Base-by-base conservation (phyloP, 1,140 invertebrate genomes). In the Drosophila kepulauana region DNA sequence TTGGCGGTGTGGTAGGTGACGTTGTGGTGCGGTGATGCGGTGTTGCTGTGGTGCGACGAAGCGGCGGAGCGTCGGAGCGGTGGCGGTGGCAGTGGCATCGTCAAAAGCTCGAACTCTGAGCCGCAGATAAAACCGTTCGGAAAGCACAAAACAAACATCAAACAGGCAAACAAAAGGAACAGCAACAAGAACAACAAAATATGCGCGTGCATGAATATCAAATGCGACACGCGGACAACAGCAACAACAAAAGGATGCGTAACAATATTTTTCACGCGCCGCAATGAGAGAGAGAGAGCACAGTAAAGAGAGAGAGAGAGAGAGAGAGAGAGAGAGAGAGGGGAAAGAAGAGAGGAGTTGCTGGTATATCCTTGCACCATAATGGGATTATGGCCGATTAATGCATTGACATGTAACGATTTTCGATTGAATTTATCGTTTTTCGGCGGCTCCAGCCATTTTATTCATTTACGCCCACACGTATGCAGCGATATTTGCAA, bases 331-430 rank as follows among this genome's bases (percentile, higher is more conserved):
- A n/a, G 81, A 45, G 59, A 15, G 72, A 28, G 45, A 41, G 45
- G 11, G 28, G 5, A 8, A 54, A 15, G 25, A 30, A 6, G 5
- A 43, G 43, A 69, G 73, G 45, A 71, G 45, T 58, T 71, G 51
- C 16, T 30, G 71, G 70, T 82, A 90, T 89, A 89, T 89, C 86
- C 86, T 89, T 90, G 81, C 78, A 78, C 88, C 91, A 91, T 92
- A 92, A 92, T 92, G 91, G 91, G 91, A 92, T 92, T 92, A 91
- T 92, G 87, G 81, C 78, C 91, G 91, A 92, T 92, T 92, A 92
- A 92, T 89, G 91, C 91, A 92, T 92, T 91, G 91, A 92, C 91
- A 92, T 92, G 91, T 89, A 92, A 92, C 91, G 91, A 92, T 92
- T 91, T 91, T 91, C 91, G 88, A 92, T 92, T 92, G 91, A 92